These are phyloP conservation scores for Amniataba percoides DNA, from an alignment of 2,797 vertebrate genomes.

Conservation along the genomic window DNA sequence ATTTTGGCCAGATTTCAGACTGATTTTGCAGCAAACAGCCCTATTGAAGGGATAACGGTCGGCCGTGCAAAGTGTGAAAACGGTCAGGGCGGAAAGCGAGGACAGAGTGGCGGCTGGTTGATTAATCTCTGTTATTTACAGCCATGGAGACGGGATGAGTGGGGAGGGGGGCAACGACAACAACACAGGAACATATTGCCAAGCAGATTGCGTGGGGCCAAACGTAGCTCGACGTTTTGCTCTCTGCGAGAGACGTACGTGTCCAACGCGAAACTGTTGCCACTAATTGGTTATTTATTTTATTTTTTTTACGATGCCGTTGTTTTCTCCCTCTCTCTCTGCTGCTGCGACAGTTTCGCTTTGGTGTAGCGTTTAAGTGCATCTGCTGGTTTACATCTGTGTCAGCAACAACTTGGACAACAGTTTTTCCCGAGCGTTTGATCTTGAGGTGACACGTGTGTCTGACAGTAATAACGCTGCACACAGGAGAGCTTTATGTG, in stretches of 20 bases:
- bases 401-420: not conserved
- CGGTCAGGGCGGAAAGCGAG: constrained; percentile 20
- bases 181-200: constrained; percentile 70
- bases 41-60: constrained; percentile 25
- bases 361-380: constrained; percentile 4
- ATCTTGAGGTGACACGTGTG: not conserved
- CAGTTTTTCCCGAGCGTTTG: not conserved
- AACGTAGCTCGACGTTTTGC: constrained; percentile 48
- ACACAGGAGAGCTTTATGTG: not conserved
- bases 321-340: not conserved
- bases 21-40: constrained; percentile 45
- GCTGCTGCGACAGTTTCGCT: constrained; percentile 11
- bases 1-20: constrained; percentile 34
- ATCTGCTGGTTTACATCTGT: constrained; percentile 19
- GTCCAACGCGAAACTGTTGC: constrained; percentile 50
- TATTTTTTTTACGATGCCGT: constrained; percentile 35
- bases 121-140: constrained; percentile 60
- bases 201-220: constrained; percentile 68
- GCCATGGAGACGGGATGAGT: not conserved
- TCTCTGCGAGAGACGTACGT: constrained; percentile 42
- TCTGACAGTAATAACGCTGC: not conserved
- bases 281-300: constrained; percentile 60
- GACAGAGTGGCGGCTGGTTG: constrained; percentile 15
- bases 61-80: constrained; percentile 32
- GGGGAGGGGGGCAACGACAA: constrained; percentile 26